phyloP scores from a whole-genome alignment of 2,888 invertebrate species.

The Petrolisthes cinctipes region DNA sequence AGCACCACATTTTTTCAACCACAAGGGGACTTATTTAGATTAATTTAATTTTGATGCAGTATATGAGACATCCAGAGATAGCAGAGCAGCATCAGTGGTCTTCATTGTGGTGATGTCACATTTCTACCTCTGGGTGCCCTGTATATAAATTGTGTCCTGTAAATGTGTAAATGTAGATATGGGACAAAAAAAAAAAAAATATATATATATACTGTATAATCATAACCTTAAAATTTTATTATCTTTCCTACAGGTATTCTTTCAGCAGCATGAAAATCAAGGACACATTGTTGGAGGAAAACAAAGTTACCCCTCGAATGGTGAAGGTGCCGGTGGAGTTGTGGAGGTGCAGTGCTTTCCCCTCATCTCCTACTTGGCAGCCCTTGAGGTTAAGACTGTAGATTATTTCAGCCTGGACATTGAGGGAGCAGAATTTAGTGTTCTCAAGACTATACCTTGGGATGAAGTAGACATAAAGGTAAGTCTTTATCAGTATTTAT shows the following conservation, averaged over 20 bases:
- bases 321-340: slow-evolving; percentile 66
- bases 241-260: slow-evolving; percentile 47
- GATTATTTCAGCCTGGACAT: slow-evolving; percentile 75
- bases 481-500: not conserved
- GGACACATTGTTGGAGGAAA: slow-evolving; percentile 65
- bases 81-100: too few species aligned
- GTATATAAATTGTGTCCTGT: too few species aligned
- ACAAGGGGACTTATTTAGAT: too few species aligned
- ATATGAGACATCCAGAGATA: too few species aligned
- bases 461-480: slow-evolving; percentile 72
- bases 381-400: slow-evolving; percentile 71
- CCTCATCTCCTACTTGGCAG: slow-evolving; percentile 71
- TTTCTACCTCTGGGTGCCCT: too few species aligned
- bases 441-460: slow-evolving; percentile 74
- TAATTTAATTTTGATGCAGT: too few species aligned
- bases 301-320: slow-evolving; percentile 28
- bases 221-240: not conserved
- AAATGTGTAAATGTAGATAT: too few species aligned
- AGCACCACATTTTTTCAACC: too few species aligned
- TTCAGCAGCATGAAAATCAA: slow-evolving; percentile 62
- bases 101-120: too few species aligned
- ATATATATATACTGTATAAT: too few species aligned
- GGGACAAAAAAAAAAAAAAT: too few species aligned
- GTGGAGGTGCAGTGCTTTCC: slow-evolving; percentile 74
- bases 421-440: slow-evolving; percentile 73